phyloP scores from a whole-genome alignment of 2,888 invertebrate species.

The Ophioninae sp. region DNA sequence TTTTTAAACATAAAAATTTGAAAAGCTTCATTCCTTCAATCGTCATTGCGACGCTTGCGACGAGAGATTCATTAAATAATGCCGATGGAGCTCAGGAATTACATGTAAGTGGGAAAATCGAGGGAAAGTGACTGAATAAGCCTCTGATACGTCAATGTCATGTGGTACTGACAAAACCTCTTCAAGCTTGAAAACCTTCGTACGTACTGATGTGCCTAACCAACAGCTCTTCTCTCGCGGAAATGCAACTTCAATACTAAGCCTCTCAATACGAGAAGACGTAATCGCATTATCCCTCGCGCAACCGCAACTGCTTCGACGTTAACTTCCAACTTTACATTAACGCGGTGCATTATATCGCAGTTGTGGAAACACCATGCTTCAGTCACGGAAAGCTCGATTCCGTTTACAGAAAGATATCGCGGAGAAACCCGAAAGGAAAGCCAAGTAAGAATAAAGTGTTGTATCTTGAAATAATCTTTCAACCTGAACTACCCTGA shows the following conservation, averaged over 20 bases:
- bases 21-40: too few species aligned
- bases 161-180: background rate
- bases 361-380: background rate
- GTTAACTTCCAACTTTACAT: constrained; percentile 27
- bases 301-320: constrained; percentile 6
- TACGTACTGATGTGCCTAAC: background rate
- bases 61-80: background rate
- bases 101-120: background rate
- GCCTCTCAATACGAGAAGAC: background rate
- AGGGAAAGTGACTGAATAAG: background rate
- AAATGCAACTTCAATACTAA: constrained; percentile 17
- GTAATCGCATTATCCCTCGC: constrained; percentile 42
- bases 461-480: background rate
- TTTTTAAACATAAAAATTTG: too few species aligned
- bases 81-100: background rate
- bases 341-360: constrained; percentile 16
- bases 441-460: constrained; percentile 10
- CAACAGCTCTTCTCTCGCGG: background rate
- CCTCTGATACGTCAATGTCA: background rate
- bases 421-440: constrained; percentile 1
- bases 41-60: background rate
- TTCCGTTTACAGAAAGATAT: constrained; percentile 10
- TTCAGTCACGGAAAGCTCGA: background rate
- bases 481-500: background rate
- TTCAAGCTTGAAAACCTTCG: background rate